These are phyloP conservation scores for Lordiphosa mommai DNA, from an alignment of 1,140 invertebrate genomes.

Conservation along the genomic window DNA sequence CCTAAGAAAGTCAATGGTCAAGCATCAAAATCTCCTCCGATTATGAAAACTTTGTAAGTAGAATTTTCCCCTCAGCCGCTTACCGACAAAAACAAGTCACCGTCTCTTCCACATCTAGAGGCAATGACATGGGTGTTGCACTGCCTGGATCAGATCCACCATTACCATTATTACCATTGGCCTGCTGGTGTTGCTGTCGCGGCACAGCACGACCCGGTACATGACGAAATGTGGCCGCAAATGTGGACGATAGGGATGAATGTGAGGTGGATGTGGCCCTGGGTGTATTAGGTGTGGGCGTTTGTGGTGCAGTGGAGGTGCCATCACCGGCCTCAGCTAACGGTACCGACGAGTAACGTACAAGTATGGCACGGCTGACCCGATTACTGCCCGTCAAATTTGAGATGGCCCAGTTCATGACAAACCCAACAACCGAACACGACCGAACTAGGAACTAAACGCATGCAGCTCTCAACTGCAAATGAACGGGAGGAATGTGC, in stretches of 20 bases:
- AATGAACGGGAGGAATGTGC: conserved; percentile 36
- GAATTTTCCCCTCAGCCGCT: conserved; percentile 11
- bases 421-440: background rate
- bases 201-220: conserved; percentile 66
- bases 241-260: conserved; percentile 80
- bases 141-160: conserved; percentile 9
- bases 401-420: conserved; percentile 79
- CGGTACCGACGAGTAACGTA: conserved; percentile 76
- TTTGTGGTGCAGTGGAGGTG: conserved; percentile 75
- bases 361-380: conserved; percentile 74
- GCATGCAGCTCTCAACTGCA: conserved; percentile 35
- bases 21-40: too few species aligned
- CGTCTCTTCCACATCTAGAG: conserved; percentile 85
- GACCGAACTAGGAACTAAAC: conserved; percentile 21
- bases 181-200: conserved; percentile 25
- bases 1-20: too few species aligned
- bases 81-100: conserved; percentile 89
- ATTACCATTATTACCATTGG: background rate
- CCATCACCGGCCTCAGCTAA: conserved; percentile 49
- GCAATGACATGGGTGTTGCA: conserved; percentile 78
- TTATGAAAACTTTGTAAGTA: too few species aligned
- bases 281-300: conserved; percentile 52
- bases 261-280: conserved; percentile 69
- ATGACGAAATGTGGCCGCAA: conserved; percentile 79
- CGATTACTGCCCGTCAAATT: conserved; percentile 78